phyloP scores from a whole-genome alignment of 2,797 vertebrate genomes.

The Danio tinwini region DNA sequence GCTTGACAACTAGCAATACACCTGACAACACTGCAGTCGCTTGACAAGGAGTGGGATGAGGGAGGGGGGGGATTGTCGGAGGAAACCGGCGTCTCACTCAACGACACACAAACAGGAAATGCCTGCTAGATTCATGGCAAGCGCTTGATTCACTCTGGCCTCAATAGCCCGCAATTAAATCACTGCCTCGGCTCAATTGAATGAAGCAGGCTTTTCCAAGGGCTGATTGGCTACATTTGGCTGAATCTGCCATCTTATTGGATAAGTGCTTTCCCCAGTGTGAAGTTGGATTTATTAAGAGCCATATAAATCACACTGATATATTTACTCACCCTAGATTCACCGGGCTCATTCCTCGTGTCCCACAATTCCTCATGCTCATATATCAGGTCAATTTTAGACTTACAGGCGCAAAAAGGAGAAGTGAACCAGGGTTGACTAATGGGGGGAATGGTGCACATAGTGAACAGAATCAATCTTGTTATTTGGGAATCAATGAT shows the following conservation, averaged over 20 bases:
- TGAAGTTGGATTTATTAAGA: conserved; percentile 52
- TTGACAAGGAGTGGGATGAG: conserved; percentile 23
- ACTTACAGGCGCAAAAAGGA: not conserved
- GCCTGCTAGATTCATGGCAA: not conserved
- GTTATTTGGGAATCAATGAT: conserved; percentile 1
- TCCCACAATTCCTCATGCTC: conserved; percentile 23
- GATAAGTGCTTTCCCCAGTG: conserved; percentile 20
- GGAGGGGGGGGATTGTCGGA: not conserved
- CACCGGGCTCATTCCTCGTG: conserved; percentile 24
- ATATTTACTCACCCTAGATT: conserved; percentile 43
- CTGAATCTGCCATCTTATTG: conserved; percentile 42
- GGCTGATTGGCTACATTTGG: conserved; percentile 32
- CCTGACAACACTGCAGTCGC: conserved; percentile 30
- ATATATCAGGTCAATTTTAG: conserved; percentile 23
- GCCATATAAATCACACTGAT: conserved; percentile 41
- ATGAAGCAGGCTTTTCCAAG: conserved; percentile 41
- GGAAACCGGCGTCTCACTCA: not conserved
- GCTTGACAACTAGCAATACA: conserved; percentile 49
- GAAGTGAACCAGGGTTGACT: not conserved
- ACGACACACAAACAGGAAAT: conserved; percentile 9
- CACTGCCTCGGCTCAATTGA: conserved; percentile 29
- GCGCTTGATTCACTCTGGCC: conserved; percentile 5
- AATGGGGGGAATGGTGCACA: not conserved
- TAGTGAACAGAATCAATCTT: not conserved
- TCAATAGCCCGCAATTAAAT: conserved; percentile 38